Base-by-base conservation (phyloP, 2,888 invertebrate species). In the Hirtodrosophila confusa region DNA sequence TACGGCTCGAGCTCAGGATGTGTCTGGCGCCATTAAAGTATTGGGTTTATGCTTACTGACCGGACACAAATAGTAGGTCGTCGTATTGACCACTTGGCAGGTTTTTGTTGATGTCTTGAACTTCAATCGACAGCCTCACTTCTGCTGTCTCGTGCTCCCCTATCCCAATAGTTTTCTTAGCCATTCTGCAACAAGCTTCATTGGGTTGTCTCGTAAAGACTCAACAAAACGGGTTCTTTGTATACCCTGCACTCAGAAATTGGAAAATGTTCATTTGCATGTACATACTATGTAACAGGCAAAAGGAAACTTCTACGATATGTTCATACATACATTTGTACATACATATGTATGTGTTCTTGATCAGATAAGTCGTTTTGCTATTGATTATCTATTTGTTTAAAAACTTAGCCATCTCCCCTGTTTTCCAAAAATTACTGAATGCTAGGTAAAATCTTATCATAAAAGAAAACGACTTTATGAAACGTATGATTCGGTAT, bases 11-110 rank as follows among this genome's bases (percentile, higher is more conserved):
- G 12, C 56, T 24, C 54, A 72, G 72, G 66, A 63, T 70, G 76
- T 60, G 63, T 67, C 56, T 65, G 85, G 79, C 78, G 67, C 78
- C 75, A 73, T 68, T 69, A 65, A 68, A 68, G 45, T 57, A 62
- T 56, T 60, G 62, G 53, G 23, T 57, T 74, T 67, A 70, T 63
- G 67, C 45, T 51, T 4, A 37, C 53, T 62, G 56, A n/a, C 56
- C 69, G 24, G 40, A 17, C 49, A 31, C 41, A 43, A 65, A 63
- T 55, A 73, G 64, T 75, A 62, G 75, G 74, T 75, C 73, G 70
- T 61, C 50, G 43, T 60, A 58, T 54, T 35, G 49, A 33, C 49
- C 60, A 71, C 60, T 54, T 45, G 51, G 39, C 24, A 10, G 4
- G 29, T 10, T 17, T n/a, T 39, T 39, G 24, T 54, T 50, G 35